Evolutionary conservation across 1,140 invertebrate genomes (phyloP), one percentile per base, ranked within the genome.

Genomic region (Hylaeus anthracinus): DNA sequence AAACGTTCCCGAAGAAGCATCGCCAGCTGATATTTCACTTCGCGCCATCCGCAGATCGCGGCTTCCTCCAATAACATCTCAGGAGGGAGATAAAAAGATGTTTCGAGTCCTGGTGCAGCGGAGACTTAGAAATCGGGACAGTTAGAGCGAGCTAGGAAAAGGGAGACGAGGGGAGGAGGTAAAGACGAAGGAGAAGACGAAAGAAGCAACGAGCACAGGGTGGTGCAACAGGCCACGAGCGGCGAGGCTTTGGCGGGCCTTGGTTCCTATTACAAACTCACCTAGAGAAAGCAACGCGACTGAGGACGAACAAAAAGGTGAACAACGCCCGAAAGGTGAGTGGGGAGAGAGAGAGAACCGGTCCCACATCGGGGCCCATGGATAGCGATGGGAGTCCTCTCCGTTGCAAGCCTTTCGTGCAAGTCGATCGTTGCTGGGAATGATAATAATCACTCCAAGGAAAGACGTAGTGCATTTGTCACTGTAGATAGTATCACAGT

Each of bases 221-320:
- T 71, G 75, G 75, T 43, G 75, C 80, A 70, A 55, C 45, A 45
- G 58, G 77, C 72, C 56, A 55, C 64, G 61, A 58, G 75, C 60
- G 78, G 72, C 60, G 37, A 56, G 71, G 84, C 83, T 87, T 87
- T 83, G 80, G 79, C 77, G 80, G 82, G 79, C 72, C 81, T 79
- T n/a, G 69, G 64, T 88, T 86, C 65, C 83, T 88, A 88, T 84
- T 79, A 89, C 79, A 87, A 84, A 75, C 66, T 82, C 79, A 70
- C 70, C 76, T 88, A 88, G 88, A 88, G 86, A 88, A 87, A 89
- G 86, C 79, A 89, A 79, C 79, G 85, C 61, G 53, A n/a, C 67
- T 81, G 73, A 79, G 81, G 66, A 81, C 61, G 76, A 74, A 85
- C 71, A 72, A 83, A 87, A 78, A 81, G 72, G 56, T 71, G 73